Percentiles rank a stretch among this genome's conserved stretches.
Evolutionary conservation across 1,140 invertebrate genomes (phyloP).

Genomic region (Pogonognathellus flavescens): DNA sequence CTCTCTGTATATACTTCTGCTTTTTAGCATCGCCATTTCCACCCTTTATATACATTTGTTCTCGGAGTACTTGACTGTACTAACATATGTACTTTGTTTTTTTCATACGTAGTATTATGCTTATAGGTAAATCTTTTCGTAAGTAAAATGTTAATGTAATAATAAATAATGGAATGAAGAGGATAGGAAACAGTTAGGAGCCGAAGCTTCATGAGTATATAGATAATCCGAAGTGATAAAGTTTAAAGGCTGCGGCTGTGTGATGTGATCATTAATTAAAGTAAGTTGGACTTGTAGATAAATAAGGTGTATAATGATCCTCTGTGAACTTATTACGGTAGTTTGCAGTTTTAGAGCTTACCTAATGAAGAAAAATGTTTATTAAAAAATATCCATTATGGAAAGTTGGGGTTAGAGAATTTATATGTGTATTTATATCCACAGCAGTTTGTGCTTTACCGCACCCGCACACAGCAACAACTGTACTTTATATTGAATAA

Average conservation of each 20-base stretch:
- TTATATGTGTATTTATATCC: too few species aligned
- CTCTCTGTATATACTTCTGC: too few species aligned
- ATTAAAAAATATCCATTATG: not conserved
- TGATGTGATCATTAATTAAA: conserved; percentile 17
- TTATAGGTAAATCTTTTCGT: not conserved
- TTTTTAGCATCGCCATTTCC: too few species aligned
- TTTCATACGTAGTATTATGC: too few species aligned
- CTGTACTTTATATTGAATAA: too few species aligned
- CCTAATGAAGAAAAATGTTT: conserved; percentile 8
- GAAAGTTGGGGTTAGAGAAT: not conserved
- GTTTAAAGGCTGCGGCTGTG: not conserved
- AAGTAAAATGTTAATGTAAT: too few species aligned
- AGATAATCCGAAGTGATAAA: conserved; percentile 2
- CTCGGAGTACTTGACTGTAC: too few species aligned
- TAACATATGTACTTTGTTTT: too few species aligned
- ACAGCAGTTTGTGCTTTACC: too few species aligned
- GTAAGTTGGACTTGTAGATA: not conserved
- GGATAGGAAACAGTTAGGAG: not conserved
- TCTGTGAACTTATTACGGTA: not conserved
- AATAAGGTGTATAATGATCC: not conserved
- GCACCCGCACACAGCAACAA: too few species aligned
- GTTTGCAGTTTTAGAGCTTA: not conserved
- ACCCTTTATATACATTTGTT: too few species aligned
- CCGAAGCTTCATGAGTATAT: not conserved
- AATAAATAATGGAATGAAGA: too few species aligned